phyloP scores from a whole-genome alignment of 2,113 vertebrate genomes.

The Pedionomus torquatus region DNA sequence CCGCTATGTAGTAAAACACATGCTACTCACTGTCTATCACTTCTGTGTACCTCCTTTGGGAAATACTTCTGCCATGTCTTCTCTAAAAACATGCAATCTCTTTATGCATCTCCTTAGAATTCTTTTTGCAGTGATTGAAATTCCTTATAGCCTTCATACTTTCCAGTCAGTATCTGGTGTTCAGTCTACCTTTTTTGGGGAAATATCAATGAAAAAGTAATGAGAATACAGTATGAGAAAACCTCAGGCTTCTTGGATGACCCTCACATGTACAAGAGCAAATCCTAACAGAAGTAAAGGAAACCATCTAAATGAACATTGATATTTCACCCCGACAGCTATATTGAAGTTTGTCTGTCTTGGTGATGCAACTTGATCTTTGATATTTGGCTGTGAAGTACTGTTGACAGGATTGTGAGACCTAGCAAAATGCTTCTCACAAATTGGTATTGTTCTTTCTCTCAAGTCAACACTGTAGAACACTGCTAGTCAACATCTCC shows the following conservation, averaged over 20 bases:
- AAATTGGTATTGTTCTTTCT: not conserved
- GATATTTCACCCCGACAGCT: not conserved
- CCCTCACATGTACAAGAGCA: not conserved
- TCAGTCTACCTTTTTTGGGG: not conserved
- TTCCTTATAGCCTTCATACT: not conserved
- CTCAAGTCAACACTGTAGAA: not conserved
- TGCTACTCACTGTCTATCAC: not conserved
- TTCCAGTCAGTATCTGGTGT: not conserved
- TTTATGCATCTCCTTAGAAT: not conserved
- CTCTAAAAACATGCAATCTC: not conserved
- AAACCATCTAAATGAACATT: not conserved
- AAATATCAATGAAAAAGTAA: not conserved
- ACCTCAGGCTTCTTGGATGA: not conserved
- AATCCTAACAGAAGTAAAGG: not conserved
- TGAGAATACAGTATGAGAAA: not conserved
- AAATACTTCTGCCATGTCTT: not conserved
- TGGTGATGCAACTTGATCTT: not conserved
- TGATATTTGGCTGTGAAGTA: not conserved
- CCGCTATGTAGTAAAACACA: not conserved
- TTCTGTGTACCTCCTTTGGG: not conserved
- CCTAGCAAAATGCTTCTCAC: not conserved
- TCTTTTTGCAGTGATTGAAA: not conserved
- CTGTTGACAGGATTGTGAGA: not conserved
- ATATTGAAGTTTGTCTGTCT: not conserved
- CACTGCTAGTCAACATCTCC: not conserved